Conservation (phyloP, 2,888 invertebrate species). For the Trissonchulus sp. region DNA sequence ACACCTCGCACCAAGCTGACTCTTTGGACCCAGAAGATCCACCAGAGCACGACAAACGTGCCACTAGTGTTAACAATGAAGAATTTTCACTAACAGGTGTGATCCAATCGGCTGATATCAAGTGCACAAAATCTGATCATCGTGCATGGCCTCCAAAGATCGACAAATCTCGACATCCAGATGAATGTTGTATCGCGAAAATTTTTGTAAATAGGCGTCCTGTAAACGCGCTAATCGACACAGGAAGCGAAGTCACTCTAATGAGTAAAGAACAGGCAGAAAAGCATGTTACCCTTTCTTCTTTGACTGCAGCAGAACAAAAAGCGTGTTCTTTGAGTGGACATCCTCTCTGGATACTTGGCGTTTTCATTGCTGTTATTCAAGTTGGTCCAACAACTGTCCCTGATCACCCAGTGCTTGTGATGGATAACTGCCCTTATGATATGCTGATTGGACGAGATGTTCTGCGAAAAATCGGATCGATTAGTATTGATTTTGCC, state of each 20-base stretch:
- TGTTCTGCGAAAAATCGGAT: background rate
- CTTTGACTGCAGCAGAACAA: background rate
- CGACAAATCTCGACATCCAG: background rate
- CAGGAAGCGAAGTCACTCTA: constrained; percentile 18
- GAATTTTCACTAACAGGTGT: background rate
- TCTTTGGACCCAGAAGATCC: background rate
- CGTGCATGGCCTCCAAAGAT: background rate
- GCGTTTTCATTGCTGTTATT: background rate
- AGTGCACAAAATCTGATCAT: too few relatives aligned
- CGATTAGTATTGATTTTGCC: background rate
- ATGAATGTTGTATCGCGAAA: background rate
- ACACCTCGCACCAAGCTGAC: background rate
- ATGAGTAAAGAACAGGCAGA: background rate
- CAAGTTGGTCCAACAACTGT: background rate
- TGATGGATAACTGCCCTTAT: background rate
- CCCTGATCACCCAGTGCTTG: background rate
- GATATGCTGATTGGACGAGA: background rate
- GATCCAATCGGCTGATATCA: too few relatives aligned
- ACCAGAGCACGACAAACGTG: background rate
- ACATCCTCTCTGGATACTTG: background rate
- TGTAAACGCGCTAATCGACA: constrained; percentile 4
- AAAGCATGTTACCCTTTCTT: background rate
- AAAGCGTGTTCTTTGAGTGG: background rate
- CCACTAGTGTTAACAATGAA: background rate
- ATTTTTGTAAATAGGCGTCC: background rate